Percentiles rank a stretch among this genome's conserved stretches.
phyloP scores from a whole-genome alignment of 2,888 invertebrate genomes.

The Dynastes maya region DNA sequence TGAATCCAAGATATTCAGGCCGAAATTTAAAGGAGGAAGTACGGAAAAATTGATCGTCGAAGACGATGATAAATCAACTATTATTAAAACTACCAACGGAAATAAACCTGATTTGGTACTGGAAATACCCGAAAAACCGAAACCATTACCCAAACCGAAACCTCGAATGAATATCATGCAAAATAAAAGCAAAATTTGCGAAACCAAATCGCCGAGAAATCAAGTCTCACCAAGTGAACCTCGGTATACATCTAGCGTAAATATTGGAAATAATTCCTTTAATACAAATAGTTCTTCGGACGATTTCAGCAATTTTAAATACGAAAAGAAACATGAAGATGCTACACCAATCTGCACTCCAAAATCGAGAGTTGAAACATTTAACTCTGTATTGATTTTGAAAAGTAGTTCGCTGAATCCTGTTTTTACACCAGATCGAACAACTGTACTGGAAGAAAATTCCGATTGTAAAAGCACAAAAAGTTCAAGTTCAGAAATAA shows the following conservation, averaged over 20 bases:
- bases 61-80: constrained; percentile 9
- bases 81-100: constrained; percentile 4
- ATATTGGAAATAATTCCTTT: background rate
- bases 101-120: constrained; percentile 48
- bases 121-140: constrained; percentile 43
- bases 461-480: constrained; percentile 1
- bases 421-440: background rate
- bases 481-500: background rate
- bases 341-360: background rate
- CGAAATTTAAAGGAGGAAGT: constrained; percentile 46
- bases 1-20: constrained; percentile 41
- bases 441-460: background rate
- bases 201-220: background rate
- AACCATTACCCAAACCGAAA: constrained; percentile 32
- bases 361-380: constrained; percentile 28
- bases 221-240: too few species aligned
- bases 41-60: constrained; percentile 40
- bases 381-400: constrained; percentile 23
- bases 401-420: constrained; percentile 19
- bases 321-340: background rate
- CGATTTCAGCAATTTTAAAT: background rate
- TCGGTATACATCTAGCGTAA: too few species aligned
- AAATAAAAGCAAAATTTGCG: constrained; percentile 8
- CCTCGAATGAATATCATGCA: constrained; percentile 21
- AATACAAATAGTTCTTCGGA: background rate